Base-by-base conservation (phyloP, 1,140 invertebrate species). In the Argopecten irradians region DNA sequence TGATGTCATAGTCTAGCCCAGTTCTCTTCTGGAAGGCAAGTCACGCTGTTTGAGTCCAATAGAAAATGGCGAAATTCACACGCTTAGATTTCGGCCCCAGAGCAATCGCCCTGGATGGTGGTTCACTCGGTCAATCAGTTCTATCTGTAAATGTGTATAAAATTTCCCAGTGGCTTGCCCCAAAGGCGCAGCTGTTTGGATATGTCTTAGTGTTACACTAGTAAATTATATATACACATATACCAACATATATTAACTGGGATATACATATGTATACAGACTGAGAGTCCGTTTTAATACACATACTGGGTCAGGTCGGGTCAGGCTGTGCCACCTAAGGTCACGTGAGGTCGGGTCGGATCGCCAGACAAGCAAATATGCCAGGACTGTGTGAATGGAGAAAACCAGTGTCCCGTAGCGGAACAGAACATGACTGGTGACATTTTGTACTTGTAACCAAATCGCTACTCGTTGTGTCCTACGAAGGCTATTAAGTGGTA, bases 1-100 rank as follows among this genome's bases (percentile, higher is more conserved):
- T 71, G 55, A 71, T 71, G 55, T 71, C 55, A 71, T 71, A 71
- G 55, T 71, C 22, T 71, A 71, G n/a, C 55, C n/a, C 55, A n/a
- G 5, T 28, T 39, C 36, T 5, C 36, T 5, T 71, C 55, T 71
- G 0, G 22, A 28, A 28, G n/a, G 55, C 22, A 46, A 46, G 43
- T 46, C 43, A 71, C 8, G 55, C 28, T 28, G 55, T 28, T 39
- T n/a, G n/a, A n/a, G 55, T 0, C 55, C 55, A 71, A 71, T 71
- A 71, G n/a, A 8, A 71, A 71, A 5, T 71, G 22, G n/a, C n/a
- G 16, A n/a, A 28, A 28, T 71, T 71, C 55, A 71, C 55, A 71
- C 55, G 55, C 55, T 71, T 3, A 71, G 55, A 71, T 71, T 71
- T 71, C 55, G 55, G 55, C 55, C 55, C 36, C 55, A 71, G 55